Base-by-base conservation (phyloP, 1,140 invertebrate species). In the Lasioglossum albipes region DNA sequence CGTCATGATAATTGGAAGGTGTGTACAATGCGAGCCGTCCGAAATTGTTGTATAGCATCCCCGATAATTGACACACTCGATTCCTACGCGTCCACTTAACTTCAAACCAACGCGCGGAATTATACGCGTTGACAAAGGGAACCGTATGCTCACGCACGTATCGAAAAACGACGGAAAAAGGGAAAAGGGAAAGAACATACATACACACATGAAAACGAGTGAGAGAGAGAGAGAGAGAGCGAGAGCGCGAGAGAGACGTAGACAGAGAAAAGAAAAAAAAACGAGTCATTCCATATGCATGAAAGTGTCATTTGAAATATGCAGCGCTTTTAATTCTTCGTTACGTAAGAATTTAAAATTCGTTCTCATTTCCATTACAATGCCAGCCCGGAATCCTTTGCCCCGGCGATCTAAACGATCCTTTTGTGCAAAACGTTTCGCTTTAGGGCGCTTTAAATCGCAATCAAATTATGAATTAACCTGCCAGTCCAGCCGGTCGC, bases 1-100 rank as follows among this genome's bases (percentile, higher is more conserved):
- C 27, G 16, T n/a, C 57, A n/a, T n/a, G n/a, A 62, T 45, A 72
- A 62, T 72, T 72, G 59, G 41, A 45, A 62, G 31, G 22, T 72
- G 5, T 22, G 20, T 3, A n/a, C 6, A 42, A 27, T 12, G 70
- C 20, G 22, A 61, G 41, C 18, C 36, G 16, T 18, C 12, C 13
- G 18, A 72, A 61, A n/a, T n/a, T 59, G 18, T 59, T 59, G 57
- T 59, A 59, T 9, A 59, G 57, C 7, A 6, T n/a, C 7, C 7
- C 20, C 57, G 7, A 59, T 59, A 59, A 59, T n/a, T 59, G n/a
- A 59, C 20, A 59, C 20, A 59, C 57, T n/a, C 18, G 18, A 59
- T 59, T 59, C 57, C 57, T 49, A n/a, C 57, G 20, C 57, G 57
- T n/a, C 20, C 7, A 7, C 18, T 59, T 59, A 59, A 59, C 57